A percentile compares a stretch with the other conserved stretches of the same genome.
phyloP scores from a whole-genome alignment of 1,140 invertebrate genomes.

The Potamilus streckersoni region DNA sequence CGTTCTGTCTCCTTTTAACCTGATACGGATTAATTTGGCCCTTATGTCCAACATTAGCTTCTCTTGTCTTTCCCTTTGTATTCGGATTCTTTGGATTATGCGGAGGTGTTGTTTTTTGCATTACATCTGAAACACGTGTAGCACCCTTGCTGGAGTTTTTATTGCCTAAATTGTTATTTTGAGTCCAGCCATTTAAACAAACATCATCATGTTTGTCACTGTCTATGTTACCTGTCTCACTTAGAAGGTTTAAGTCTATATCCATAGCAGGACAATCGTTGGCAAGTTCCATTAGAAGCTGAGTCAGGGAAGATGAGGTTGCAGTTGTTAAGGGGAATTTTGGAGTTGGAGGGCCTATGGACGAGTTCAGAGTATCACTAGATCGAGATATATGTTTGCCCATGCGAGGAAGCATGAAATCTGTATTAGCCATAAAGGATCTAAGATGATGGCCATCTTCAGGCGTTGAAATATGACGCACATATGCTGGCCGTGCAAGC shows the following conservation, averaged over 20 bases:
- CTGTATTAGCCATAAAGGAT: slow-evolving; percentile 32
- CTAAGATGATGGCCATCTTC: slow-evolving; percentile 37
- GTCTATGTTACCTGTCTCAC: slow-evolving; percentile 11
- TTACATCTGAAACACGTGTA: slow-evolving; percentile 5
- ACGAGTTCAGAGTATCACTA: slow-evolving; percentile 54
- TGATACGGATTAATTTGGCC: slow-evolving; percentile 51
- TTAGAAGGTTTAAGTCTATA: slow-evolving; percentile 14
- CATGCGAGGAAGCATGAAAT: slow-evolving; percentile 32
- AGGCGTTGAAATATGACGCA: slow-evolving; percentile 48
- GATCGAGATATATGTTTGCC: slow-evolving; percentile 50
- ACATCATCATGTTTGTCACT: slow-evolving; percentile 15
- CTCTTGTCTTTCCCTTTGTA: neutral
- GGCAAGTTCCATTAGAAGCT: slow-evolving; percentile 54
- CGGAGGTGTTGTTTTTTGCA: slow-evolving; percentile 1
- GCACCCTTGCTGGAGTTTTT: slow-evolving; percentile 23
- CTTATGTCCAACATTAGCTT: neutral
- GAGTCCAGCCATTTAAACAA: neutral
- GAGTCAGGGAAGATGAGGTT: slow-evolving; percentile 49
- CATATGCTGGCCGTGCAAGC: slow-evolving; percentile 44
- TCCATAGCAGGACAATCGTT: slow-evolving; percentile 39
- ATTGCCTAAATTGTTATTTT: slow-evolving; percentile 12
- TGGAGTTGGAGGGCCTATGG: slow-evolving; percentile 54
- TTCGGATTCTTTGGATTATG: neutral
- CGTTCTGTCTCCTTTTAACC: slow-evolving; percentile 56
- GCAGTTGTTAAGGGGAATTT: slow-evolving; percentile 53